Base-by-base conservation (phyloP, 2,113 vertebrate genomes). In the Amblyornis subalaris region DNA sequence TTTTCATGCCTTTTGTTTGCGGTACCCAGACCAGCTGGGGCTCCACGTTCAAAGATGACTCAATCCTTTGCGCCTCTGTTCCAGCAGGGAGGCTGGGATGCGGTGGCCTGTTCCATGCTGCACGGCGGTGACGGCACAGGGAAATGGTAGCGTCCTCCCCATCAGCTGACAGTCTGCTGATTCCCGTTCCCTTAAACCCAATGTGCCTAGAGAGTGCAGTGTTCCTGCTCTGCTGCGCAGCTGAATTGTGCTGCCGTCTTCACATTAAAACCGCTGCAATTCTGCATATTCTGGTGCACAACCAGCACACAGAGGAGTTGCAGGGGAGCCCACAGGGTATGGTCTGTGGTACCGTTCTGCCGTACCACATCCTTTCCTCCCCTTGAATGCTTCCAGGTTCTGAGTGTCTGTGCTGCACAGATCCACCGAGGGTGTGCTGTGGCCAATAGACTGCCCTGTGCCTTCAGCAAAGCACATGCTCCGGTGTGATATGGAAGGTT, bases 281-380 rank as follows among this genome's bases (percentile, higher is more conserved):
- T 57, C 53, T 18, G 51, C 8, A 0, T 1, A 0, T 5, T 13
- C 22, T 2, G 0, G 19, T 0, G 3, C 16, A 4, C 47, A 54
- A 3, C 7, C 48, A 31, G 58, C 36, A 5, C 1, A 6, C 4
- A 4, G 8, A 8, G 2, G 3, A 24, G 48, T 0, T 7, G 8
- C 4, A 16, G 22, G 44, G 79, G 20, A 65, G 62, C 42, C 44
- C 64, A 8, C 45, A 4, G 44, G 36, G 4, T 3, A 2, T 4
- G 42, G 35, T 22, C 28, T 61, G 58, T 4, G 82, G 58, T 26
- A 16, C 48, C 67, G 0, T 24, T 67, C 79, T 45, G 36, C 36
- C 62, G 17, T 45, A 67, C 54, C 89, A 22, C 5, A 6, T 50
- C 72, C 72, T 36, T 53, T 51, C 42, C 11, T 67, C n/a, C 20